Conservation (phyloP, 2,888 invertebrate species). For the Neria commutata region DNA sequence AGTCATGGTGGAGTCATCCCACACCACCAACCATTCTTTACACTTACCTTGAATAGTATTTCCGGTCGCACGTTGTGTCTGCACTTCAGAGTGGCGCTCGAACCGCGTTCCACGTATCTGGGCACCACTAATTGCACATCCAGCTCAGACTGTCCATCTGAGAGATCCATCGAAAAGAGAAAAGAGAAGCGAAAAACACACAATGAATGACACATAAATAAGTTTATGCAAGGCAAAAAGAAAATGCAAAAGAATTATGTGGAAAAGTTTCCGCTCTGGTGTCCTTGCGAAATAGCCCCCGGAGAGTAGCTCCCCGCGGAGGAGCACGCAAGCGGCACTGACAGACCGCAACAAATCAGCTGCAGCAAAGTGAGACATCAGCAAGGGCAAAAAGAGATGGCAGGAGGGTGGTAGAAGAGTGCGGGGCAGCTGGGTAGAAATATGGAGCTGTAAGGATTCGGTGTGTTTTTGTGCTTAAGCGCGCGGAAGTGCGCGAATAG, state of each 20-base stretch:
- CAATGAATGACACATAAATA: not conserved
- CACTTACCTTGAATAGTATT: conserved; percentile 77
- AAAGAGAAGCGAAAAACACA: not conserved
- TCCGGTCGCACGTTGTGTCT: conserved; percentile 76
- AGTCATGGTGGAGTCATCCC: not conserved
- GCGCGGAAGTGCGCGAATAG: not conserved
- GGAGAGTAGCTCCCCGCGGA: not conserved
- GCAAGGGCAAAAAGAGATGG: not conserved
- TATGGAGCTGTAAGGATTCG: not conserved
- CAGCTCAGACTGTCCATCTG: conserved; percentile 65
- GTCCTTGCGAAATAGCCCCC: not conserved
- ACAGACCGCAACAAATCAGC: conserved; percentile 1
- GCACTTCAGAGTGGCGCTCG: conserved; percentile 75
- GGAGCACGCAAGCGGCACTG: not conserved
- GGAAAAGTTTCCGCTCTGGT: not conserved
- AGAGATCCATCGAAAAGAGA: not conserved
- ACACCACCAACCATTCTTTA: no score
- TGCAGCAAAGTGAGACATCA: not conserved
- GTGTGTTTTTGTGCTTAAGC: not conserved
- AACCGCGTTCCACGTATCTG: conserved; percentile 75
- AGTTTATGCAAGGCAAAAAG: not conserved
- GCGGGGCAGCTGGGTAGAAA: no score
- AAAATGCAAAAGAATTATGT: not conserved
- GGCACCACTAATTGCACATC: conserved; percentile 73
- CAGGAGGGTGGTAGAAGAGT: not conserved